Evolutionary conservation across 2,888 invertebrate species (phyloP).

Genomic region (Ptilodon capucinus): DNA sequence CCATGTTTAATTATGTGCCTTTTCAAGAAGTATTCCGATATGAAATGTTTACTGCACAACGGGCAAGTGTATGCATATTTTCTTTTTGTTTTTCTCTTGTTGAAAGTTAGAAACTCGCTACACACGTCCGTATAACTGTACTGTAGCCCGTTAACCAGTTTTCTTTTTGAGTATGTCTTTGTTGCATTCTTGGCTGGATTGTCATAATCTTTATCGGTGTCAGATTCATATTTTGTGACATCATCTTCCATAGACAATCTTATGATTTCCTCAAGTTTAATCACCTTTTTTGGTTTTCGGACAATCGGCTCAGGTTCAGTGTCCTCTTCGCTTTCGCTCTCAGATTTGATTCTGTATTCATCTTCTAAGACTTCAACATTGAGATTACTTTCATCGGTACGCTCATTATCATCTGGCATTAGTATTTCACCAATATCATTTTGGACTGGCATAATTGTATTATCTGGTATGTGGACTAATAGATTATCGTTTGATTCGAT

Average conservation of each 20-base stretch:
- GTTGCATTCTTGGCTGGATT: constrained; percentile 42
- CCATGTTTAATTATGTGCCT: constrained; percentile 61
- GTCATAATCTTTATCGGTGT: constrained; percentile 1
- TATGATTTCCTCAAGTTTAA: not conserved
- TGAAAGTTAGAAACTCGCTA: constrained; percentile 67
- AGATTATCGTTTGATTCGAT: constrained; percentile 45
- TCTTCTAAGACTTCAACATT: constrained; percentile 70
- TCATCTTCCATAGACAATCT: constrained; percentile 10
- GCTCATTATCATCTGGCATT: constrained; percentile 35
- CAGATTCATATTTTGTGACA: not conserved
- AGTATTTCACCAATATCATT: constrained; percentile 41
- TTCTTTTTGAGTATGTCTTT: constrained; percentile 46
- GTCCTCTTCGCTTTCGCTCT: constrained; percentile 39
- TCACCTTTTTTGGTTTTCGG: constrained; percentile 1
- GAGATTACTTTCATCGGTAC: constrained; percentile 45
- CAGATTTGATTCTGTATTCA: constrained; percentile 63
- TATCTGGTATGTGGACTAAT: constrained; percentile 61
- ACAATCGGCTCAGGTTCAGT: not conserved
- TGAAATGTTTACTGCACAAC: constrained; percentile 62
- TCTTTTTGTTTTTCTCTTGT: constrained; percentile 42
- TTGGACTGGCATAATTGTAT: constrained; percentile 50
- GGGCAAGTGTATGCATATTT: constrained; percentile 55
- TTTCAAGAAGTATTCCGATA: constrained; percentile 67
- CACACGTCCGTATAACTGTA: constrained; percentile 44
- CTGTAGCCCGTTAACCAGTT: constrained; percentile 52